Conservation (phyloP, 2,113 vertebrate species). For the Melanotaenia duboulayi region DNA sequence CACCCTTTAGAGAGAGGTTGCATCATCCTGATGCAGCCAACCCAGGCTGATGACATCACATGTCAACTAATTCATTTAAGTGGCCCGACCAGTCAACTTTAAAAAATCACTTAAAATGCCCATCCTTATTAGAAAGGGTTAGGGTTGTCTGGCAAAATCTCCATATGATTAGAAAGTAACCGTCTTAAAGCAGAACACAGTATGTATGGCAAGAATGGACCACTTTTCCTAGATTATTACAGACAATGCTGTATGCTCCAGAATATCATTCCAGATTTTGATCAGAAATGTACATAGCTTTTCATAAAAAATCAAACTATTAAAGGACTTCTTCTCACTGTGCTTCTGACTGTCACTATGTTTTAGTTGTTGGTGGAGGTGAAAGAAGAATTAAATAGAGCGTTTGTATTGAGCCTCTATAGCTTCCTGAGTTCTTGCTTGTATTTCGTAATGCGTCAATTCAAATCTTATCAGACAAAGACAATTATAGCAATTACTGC, state of each 20-base stretch:
- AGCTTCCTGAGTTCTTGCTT: constrained; percentile 23
- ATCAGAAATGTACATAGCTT: no score
- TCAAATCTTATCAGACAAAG: constrained; percentile 58
- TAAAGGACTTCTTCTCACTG: neutral
- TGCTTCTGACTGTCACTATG: constrained; percentile 10
- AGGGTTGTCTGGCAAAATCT: no score
- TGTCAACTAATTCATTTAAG: no score
- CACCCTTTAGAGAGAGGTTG: no score
- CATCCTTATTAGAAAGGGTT: no score
- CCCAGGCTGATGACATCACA: no score
- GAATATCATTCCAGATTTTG: no score
- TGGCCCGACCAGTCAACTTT: no score
- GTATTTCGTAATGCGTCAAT: constrained; percentile 48
- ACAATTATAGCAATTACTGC: constrained; percentile 71
- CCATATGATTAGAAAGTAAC: neutral
- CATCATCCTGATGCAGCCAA: no score
- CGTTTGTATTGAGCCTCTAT: constrained; percentile 2
- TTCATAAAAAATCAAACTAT: neutral
- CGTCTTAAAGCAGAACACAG: no score
- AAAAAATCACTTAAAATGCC: no score
- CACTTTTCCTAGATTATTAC: neutral
- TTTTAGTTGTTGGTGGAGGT: constrained; percentile 11
- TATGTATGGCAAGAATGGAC: neutral
- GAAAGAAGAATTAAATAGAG: constrained; percentile 20
- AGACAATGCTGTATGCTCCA: no score